Evolutionary conservation across 2,888 invertebrate species (phyloP).

Genomic region (Hirtodrosophila trivittata): DNA sequence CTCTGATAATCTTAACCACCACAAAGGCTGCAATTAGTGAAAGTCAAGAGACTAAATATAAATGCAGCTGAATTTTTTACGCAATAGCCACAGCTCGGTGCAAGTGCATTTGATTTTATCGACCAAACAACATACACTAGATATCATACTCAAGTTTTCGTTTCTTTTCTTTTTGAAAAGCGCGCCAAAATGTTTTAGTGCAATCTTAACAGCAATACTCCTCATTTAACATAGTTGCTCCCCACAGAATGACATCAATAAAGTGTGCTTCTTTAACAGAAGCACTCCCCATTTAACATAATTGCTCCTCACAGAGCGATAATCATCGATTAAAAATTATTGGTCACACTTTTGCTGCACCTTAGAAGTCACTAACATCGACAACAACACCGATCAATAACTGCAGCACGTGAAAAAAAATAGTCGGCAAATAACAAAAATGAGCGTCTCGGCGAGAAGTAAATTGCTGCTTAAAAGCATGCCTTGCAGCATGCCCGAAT

Average conservation of each 20-base stretch:
- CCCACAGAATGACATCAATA: not conserved
- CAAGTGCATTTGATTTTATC: slow-evolving; percentile 45
- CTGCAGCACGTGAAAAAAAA: slow-evolving; percentile 12
- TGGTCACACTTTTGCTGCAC: slow-evolving; percentile 13
- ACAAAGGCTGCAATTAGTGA: slow-evolving; percentile 40
- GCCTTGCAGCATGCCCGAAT: slow-evolving; percentile 68
- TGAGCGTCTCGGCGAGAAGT: slow-evolving; percentile 27
- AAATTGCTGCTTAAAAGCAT: slow-evolving; percentile 76
- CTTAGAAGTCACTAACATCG: no score
- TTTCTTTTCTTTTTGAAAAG: slow-evolving; percentile 3
- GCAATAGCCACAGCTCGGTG: no score
- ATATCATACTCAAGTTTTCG: not conserved
- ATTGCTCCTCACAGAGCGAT: not conserved
- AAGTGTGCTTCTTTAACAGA: no score
- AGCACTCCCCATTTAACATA: not conserved
- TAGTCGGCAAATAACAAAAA: slow-evolving; percentile 12
- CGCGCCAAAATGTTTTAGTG: slow-evolving; percentile 7
- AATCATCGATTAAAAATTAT: not conserved
- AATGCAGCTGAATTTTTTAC: not conserved
- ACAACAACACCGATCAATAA: not conserved
- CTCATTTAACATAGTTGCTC: not conserved
- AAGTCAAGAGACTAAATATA: slow-evolving; percentile 38
- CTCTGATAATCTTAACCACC: not conserved
- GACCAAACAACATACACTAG: slow-evolving; percentile 50
- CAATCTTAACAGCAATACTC: no score